These are phyloP conservation scores for Drosophila lini DNA, from an alignment of 1,140 invertebrate genomes.

Conservation along the genomic window DNA sequence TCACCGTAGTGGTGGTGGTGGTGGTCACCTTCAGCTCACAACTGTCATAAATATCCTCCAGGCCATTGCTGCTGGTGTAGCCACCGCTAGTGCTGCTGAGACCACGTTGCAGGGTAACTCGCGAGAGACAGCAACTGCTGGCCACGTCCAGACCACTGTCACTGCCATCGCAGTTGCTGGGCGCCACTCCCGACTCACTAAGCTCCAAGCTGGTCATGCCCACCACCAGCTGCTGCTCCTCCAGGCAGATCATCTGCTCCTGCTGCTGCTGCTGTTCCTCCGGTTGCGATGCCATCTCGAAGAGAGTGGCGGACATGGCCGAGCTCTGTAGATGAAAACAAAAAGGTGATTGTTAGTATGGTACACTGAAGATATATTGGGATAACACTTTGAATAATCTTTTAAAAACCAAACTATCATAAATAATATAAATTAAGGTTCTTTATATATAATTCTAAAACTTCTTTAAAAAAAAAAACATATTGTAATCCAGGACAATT, in stretches of 20 bases:
- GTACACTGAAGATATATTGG: not conserved
- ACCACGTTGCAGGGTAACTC: conserved; percentile 82
- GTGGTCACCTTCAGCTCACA: conserved; percentile 88
- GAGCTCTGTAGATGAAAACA: conserved; percentile 21
- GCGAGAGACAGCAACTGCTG: conserved; percentile 83
- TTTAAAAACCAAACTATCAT: too few relatives aligned
- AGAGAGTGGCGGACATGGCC: conserved; percentile 70
- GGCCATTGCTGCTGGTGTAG: conserved; percentile 87
- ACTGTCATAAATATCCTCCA: conserved; percentile 86
- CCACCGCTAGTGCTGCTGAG: conserved; percentile 87
- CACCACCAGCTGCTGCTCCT: conserved; percentile 65
- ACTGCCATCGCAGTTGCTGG: conserved; percentile 87
- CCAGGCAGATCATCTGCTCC: conserved; percentile 23
- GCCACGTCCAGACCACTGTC: conserved; percentile 91
- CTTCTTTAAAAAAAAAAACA: too few relatives aligned
- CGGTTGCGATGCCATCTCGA: conserved; percentile 57
- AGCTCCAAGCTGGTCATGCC: conserved; percentile 69
- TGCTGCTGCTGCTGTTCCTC: conserved; percentile 39
- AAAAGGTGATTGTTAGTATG: conserved; percentile 12
- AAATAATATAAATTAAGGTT: too few relatives aligned
- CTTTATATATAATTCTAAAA: too few relatives aligned
- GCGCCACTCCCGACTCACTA: conserved; percentile 41
- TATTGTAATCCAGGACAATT: too few relatives aligned
- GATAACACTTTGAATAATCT: not conserved
- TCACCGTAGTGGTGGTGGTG: not conserved